A percentile compares a stretch with the other conserved stretches of the same genome.
phyloP scores from a whole-genome alignment of 2,797 vertebrate species.

The Danio aesculapii region DNA sequence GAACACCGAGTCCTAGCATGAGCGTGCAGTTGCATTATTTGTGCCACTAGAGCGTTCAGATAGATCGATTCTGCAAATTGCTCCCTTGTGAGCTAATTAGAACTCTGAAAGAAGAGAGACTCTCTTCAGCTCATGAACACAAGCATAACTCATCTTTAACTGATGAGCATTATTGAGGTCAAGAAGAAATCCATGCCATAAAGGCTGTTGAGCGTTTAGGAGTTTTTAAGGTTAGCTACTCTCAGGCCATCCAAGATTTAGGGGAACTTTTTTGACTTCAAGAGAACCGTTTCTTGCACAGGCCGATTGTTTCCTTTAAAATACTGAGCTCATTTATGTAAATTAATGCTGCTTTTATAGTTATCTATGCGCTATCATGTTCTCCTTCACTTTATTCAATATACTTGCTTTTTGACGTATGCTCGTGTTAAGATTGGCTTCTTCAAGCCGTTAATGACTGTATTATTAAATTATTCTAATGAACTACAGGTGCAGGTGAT shows the following conservation, averaged over 20 bases:
- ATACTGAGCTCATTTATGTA: conserved; percentile 34
- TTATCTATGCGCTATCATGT: background rate
- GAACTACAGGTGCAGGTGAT: conserved; percentile 50
- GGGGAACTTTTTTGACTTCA: too few species aligned
- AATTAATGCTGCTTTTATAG: conserved; percentile 16
- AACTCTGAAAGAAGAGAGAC: conserved; percentile 40
- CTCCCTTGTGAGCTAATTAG: conserved; percentile 71
- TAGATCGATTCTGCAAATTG: conserved; percentile 56
- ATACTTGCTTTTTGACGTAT: background rate
- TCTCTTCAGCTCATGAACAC: background rate
- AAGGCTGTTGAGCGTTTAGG: background rate
- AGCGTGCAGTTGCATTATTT: conserved; percentile 40
- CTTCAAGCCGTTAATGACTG: conserved; percentile 41
- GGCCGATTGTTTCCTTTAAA: too few species aligned
- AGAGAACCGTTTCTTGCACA: too few species aligned
- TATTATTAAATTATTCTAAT: conserved; percentile 73
- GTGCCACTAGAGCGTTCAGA: conserved; percentile 32
- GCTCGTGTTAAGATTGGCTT: conserved; percentile 7
- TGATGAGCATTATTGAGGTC: background rate
- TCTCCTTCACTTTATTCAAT: conserved; percentile 17
- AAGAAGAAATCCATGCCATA: background rate
- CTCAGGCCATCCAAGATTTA: too few species aligned
- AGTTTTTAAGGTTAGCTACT: background rate
- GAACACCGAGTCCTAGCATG: background rate
- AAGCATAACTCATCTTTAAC: background rate